Evolutionary conservation across 2,888 invertebrate genomes (phyloP), one percentile per base, ranked within the genome.

Genomic region (Crepidodera aurea): DNA sequence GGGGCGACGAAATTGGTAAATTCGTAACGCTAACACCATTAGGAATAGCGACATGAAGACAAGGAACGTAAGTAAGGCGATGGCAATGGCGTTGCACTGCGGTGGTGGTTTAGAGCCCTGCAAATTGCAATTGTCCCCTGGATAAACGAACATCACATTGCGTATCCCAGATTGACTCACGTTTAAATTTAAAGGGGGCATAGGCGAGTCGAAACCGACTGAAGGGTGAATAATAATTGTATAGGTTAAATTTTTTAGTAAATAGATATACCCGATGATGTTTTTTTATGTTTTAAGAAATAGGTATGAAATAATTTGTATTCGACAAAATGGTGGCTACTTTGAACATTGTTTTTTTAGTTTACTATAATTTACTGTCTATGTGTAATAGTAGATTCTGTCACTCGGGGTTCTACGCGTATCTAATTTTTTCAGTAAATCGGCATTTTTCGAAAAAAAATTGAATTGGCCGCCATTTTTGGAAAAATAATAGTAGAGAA

Each of bases 21-120:
- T 82, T 82, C 80, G 81, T 79, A 81, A 81, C 81, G 81, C 81
- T 81, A 80, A 81, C 81, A 79, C 81, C 77, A 80, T 81, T 81
- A 81, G 77, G 74, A 59, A 59, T 51, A 55, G 32, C 54, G 62
- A 58, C 73, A 59, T 53, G 27, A 19, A 39, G 54, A 40, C 40
- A 39, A 32, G 46, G 34, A 32, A 56, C 19, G 32, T 8, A 22
- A 34, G 34, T 46, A 56, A 57, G 51, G 44, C n/a, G 51, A 42
- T 53, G 56, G 42, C 48, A 48, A 27, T 19, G 48, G 48, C 48
- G 27, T 48, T 25, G 48, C 48, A 48, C 15, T 48, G 48, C 37
- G 39, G 48, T 57, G 39, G 27, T 37, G 16, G 54, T 18, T 27
- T 48, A 68, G 64, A 60, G 59, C 58, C 61, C 67, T 68, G 74